Percentiles rank a stretch among this genome's conserved stretches.
Evolutionary conservation across 1,140 invertebrate species (phyloP).

Genomic region (Drosophila willistoni): DNA sequence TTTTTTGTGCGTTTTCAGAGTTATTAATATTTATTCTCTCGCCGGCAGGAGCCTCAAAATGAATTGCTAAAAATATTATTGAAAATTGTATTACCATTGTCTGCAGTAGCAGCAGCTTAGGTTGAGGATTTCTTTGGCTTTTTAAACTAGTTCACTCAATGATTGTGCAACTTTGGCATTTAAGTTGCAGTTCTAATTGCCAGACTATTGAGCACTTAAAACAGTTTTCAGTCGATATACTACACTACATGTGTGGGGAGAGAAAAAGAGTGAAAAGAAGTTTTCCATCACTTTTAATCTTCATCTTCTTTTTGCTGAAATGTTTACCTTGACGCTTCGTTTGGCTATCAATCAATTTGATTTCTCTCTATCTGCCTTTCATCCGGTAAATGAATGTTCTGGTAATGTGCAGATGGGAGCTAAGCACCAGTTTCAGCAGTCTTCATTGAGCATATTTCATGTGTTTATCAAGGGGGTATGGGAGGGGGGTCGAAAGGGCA

Average conservation of each 20-base stretch:
- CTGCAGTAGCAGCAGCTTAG: slow-evolving; percentile 10
- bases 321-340: slow-evolving; percentile 49
- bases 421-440: not conserved
- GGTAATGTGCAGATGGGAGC: slow-evolving; percentile 41
- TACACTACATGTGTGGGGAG: too few species aligned
- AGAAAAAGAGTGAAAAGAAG: too few species aligned
- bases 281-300: not conserved
- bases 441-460: slow-evolving; percentile 37
- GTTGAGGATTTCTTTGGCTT: not conserved
- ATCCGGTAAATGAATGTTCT: slow-evolving; percentile 37
- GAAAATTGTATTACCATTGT: slow-evolving; percentile 70
- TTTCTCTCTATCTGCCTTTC: slow-evolving; percentile 28
- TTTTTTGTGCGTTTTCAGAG: slow-evolving; percentile 62
- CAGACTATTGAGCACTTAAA: slow-evolving; percentile 16
- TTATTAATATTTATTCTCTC: slow-evolving; percentile 79
- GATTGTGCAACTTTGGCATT: slow-evolving; percentile 38
- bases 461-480: slow-evolving; percentile 22
- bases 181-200: not conserved
- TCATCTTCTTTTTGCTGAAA: not conserved
- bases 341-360: slow-evolving; percentile 58
- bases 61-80: slow-evolving; percentile 77
- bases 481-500: not conserved
- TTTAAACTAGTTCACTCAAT: slow-evolving; percentile 6
- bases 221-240: slow-evolving; percentile 30
- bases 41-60: slow-evolving; percentile 54